phyloP scores from a whole-genome alignment of 2,113 vertebrate species.

The Lathamus discolor region DNA sequence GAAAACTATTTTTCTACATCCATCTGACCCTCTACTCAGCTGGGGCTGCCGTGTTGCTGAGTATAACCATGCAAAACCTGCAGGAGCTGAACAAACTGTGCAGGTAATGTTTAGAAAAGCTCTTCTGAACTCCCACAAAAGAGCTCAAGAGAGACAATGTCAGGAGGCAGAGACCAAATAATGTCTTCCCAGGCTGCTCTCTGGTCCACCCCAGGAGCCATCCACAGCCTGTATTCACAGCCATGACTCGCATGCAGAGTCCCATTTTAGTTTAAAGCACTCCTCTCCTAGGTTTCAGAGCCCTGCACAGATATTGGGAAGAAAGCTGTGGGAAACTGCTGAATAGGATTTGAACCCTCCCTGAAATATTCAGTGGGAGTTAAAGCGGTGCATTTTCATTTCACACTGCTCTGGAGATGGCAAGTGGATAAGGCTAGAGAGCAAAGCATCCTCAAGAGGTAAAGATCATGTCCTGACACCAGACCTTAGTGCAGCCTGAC shows the following conservation, averaged over 20 bases:
- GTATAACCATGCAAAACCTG: neutral
- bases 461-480: neutral
- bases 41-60: neutral
- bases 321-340: neutral
- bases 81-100: neutral
- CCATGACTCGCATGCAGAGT: accelerated
- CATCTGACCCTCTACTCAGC: neutral
- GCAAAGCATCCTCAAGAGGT: neutral
- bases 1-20: neutral
- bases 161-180: neutral
- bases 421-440: neutral
- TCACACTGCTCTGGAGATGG: neutral
- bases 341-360: neutral
- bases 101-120: neutral
- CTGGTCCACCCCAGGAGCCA: neutral
- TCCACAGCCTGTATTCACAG: neutral
- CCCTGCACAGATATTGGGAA: neutral
- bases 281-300: neutral
- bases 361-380: neutral
- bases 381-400: neutral
- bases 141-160: neutral
- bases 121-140: neutral
- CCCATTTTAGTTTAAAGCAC: neutral
- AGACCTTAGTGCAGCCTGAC: neutral
- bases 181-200: neutral